Evolutionary conservation across 64 coral and sea anemone genomes (phyloP).

Genomic region (Hydrozoanthus tunicans): DNA sequence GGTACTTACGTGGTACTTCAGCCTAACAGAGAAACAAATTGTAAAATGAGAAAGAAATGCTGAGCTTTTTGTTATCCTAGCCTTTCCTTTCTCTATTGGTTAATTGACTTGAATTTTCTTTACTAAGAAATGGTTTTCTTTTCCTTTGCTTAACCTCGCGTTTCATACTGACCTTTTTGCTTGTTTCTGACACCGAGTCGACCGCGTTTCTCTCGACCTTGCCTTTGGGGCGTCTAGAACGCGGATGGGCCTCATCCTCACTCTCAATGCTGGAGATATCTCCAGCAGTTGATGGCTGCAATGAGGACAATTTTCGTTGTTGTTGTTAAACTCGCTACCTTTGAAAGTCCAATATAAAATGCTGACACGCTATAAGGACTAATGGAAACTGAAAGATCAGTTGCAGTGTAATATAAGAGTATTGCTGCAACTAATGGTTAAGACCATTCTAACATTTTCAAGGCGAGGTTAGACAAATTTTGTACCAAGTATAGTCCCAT

Average conservation of each 20-base stretch:
- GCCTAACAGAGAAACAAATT: neutral
- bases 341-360: too few relatives aligned
- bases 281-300: constrained; percentile 41
- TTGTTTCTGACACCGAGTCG: neutral
- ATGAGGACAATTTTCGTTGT: neutral
- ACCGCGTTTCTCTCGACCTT: neutral
- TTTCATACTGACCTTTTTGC: neutral
- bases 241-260: neutral
- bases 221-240: neutral
- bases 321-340: too few relatives aligned
- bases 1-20: constrained; percentile 19
- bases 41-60: neutral
- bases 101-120: neutral
- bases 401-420: too few relatives aligned
- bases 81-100: too few relatives aligned
- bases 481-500: too few relatives aligned
- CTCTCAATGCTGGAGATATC: constrained; percentile 34
- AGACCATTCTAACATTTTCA: too few relatives aligned
- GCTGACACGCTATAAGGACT: too few relatives aligned
- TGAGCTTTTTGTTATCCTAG: too few relatives aligned
- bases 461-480: too few relatives aligned
- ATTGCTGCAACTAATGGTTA: too few relatives aligned
- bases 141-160: neutral
- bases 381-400: too few relatives aligned
- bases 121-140: neutral